Evolutionary conservation across 2,797 vertebrate genomes (phyloP).

Genomic region (Pyrocephalus nanus): DNA sequence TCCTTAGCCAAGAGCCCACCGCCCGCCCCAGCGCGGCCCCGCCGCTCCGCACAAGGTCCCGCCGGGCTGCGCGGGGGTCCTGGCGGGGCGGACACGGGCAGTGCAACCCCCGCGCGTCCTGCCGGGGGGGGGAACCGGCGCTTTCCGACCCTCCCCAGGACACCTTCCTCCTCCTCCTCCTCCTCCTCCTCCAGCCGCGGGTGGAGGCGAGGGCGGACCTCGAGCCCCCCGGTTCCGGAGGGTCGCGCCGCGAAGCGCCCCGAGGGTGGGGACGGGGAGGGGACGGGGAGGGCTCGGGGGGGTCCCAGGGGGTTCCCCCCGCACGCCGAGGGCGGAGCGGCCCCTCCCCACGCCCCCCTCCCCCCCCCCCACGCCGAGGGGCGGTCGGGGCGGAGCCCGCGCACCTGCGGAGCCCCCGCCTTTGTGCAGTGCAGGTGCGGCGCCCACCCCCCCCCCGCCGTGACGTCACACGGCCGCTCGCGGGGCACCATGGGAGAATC

Average conservation of each 20-base stretch:
- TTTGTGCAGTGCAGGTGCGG: conserved; percentile 64
- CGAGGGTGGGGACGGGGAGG: no score
- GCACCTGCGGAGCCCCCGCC: conserved; percentile 31
- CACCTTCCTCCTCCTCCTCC: background rate
- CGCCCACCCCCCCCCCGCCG: conserved; percentile 7
- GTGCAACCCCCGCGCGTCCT: background rate
- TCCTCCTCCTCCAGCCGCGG: background rate
- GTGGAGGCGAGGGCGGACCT: background rate
- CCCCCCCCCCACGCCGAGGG: no score
- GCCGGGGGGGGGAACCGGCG: no score
- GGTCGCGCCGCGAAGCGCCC: background rate
- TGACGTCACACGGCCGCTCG: conserved; percentile 78
- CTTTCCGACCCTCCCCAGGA: no score
- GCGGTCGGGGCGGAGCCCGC: background rate
- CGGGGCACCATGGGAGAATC: conserved; percentile 82
- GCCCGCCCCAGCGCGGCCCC: background rate
- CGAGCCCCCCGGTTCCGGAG: background rate
- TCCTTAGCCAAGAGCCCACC: rapidly evolving
- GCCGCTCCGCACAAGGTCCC: background rate
- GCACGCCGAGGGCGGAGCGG: background rate
- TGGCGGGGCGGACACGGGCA: background rate
- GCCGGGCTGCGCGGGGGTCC: background rate
- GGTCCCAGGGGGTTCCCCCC: background rate
- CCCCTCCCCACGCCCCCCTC: background rate
- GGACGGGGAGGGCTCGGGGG: no score